Conservation (phyloP, 2,113 vertebrate species). For the human (Homo sapiens) region GRCh38 chr2:22290001-22290500, state of each 20-base stretch:
- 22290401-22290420: neutral
- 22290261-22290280: neutral
- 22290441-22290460: accelerated
- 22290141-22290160: neutral
- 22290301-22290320: neutral
- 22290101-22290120: neutral
- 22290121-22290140: neutral
- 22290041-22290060: conserved; percentile 57
- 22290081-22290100: conserved; percentile 35
- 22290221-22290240: conserved; percentile 8
- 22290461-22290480: neutral
- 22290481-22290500: neutral
- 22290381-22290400: neutral
- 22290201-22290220: neutral
- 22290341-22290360: neutral
- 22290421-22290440: neutral
- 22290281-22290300: neutral
- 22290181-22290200: neutral
- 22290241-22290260: neutral
- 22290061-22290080: neutral
- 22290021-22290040: conserved; percentile 45
- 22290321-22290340: neutral
- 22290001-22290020: conserved; percentile 58
- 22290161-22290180: neutral
- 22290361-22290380: neutral